A percentile compares a stretch with the other conserved stretches of the same genome.
phyloP scores from a whole-genome alignment of 2,888 invertebrate genomes.

The Drosophila atripex region DNA sequence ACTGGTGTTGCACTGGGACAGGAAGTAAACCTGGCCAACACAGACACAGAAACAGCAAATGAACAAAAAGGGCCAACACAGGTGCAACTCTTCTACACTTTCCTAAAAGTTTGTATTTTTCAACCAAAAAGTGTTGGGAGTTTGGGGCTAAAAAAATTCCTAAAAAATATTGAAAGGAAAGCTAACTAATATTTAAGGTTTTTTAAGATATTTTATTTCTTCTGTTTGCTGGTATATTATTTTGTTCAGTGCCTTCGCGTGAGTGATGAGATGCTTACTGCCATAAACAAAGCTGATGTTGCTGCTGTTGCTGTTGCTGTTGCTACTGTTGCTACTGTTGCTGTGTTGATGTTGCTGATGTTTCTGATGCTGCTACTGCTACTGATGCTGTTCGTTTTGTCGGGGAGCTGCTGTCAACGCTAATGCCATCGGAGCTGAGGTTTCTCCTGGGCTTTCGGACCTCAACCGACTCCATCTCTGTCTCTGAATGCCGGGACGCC shows the following conservation, averaged over 20 bases:
- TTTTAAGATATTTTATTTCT: neutral
- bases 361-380: slow-evolving; percentile 10
- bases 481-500: no score
- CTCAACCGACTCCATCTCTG: slow-evolving; percentile 3
- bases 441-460: slow-evolving; percentile 29
- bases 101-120: neutral
- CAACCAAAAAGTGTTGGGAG: neutral
- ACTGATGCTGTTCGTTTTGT: slow-evolving; percentile 14
- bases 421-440: slow-evolving; percentile 64
- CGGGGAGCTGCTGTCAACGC: slow-evolving; percentile 61
- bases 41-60: slow-evolving; percentile 16
- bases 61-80: slow-evolving; percentile 52
- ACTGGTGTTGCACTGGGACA: slow-evolving; percentile 17
- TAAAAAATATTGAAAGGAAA: no score
- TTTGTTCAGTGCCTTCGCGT: slow-evolving; percentile 15
- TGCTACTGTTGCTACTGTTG: slow-evolving; percentile 32
- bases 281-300: slow-evolving; percentile 68
- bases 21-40: slow-evolving; percentile 23
- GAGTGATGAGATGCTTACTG: slow-evolving; percentile 65
- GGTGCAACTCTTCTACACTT: slow-evolving; percentile 38
- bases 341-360: slow-evolving; percentile 41
- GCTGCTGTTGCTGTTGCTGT: slow-evolving; percentile 40
- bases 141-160: neutral
- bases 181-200: neutral
- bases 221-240: neutral